phyloP scores from a whole-genome alignment of 1,140 invertebrate genomes.

The Elymnias hypermnestra region DNA sequence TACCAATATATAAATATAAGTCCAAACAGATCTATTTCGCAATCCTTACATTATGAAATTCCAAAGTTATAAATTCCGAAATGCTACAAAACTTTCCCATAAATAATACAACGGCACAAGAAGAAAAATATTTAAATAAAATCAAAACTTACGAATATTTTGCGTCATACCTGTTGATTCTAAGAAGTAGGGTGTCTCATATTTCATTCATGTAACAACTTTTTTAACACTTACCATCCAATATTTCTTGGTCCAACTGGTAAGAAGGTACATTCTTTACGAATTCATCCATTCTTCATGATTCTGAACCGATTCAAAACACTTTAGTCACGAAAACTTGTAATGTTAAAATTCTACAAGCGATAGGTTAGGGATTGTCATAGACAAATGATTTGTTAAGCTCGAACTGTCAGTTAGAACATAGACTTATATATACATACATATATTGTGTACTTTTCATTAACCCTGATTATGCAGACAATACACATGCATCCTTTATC shows the following conservation, averaged over 20 bases:
- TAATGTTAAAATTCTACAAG: neutral
- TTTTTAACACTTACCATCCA: conserved; percentile 46
- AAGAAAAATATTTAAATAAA: conserved; percentile 6
- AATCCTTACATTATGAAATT: neutral
- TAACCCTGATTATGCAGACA: too few relatives aligned
- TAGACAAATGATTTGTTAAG: neutral
- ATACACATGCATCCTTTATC: too few relatives aligned
- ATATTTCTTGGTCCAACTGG: conserved; percentile 65
- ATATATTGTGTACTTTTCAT: too few relatives aligned
- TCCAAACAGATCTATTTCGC: too few relatives aligned
- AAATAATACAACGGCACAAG: neutral
- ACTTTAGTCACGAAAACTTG: conserved; percentile 31
- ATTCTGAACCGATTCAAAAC: conserved; percentile 43
- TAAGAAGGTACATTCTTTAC: conserved; percentile 59
- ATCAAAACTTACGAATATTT: conserved; percentile 26
- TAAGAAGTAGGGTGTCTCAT: conserved; percentile 18
- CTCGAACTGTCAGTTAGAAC: too few relatives aligned
- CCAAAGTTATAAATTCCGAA: neutral
- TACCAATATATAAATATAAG: too few relatives aligned
- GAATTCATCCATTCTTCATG: conserved; percentile 73
- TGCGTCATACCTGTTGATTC: conserved; percentile 68
- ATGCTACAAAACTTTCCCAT: neutral
- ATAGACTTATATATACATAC: too few relatives aligned
- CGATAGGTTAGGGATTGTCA: conserved; percentile 30
- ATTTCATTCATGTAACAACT: conserved; percentile 35